These are phyloP conservation scores for Spodoptera picta DNA, from an alignment of 2,888 invertebrate species.

Conservation along the genomic window DNA sequence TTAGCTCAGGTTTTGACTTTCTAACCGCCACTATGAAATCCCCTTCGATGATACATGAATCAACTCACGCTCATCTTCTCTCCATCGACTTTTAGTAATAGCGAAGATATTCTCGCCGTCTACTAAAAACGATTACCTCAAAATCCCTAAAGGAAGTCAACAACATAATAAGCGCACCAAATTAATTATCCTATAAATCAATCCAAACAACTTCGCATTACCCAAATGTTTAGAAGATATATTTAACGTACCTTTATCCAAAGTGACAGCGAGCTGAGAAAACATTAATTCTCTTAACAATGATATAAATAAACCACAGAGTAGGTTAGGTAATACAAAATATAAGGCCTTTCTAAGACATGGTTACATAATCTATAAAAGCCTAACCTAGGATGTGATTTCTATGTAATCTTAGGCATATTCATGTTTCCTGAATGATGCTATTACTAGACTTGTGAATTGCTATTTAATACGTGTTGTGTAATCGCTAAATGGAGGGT, in stretches of 20 bases:
- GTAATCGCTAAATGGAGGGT: neutral
- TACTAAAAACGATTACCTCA: no score
- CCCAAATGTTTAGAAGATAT: constrained; percentile 47
- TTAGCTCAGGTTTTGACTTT: no score
- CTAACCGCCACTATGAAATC: no score
- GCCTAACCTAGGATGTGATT: constrained; percentile 44
- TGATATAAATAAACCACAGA: constrained; percentile 53
- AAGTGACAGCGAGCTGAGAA: constrained; percentile 46
- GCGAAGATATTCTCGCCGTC: no score
- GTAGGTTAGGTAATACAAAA: constrained; percentile 52
- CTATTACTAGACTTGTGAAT: constrained; percentile 31
- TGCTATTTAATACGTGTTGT: constrained; percentile 23
- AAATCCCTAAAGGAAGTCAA: constrained; percentile 4
- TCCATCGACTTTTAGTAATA: no score
- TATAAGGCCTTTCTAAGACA: constrained; percentile 46
- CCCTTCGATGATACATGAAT: no score
- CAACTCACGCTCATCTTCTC: no score
- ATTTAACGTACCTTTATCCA: constrained; percentile 25
- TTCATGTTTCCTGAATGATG: constrained; percentile 46
- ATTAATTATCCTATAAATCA: constrained; percentile 46
- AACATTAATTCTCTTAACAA: constrained; percentile 60
- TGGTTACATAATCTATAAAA: constrained; percentile 47
- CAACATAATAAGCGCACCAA: constrained; percentile 13
- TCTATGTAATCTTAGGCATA: constrained; percentile 52
- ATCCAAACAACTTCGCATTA: constrained; percentile 36